These are phyloP conservation scores for Pristionchus exspectatus DNA, from an alignment of 2,888 invertebrate genomes.

Conservation along the genomic window DNA sequence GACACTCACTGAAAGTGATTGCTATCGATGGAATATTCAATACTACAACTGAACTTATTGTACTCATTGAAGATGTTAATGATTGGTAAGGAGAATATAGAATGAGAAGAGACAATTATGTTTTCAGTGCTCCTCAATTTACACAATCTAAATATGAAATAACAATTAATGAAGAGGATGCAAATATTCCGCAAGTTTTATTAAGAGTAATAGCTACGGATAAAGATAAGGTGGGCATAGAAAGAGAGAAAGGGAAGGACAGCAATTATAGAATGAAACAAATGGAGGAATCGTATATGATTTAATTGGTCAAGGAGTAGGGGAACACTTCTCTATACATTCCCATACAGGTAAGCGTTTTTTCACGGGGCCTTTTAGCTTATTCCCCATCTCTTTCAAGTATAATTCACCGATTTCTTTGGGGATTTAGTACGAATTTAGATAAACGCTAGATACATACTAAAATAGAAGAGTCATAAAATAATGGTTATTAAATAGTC, in stretches of 20 bases:
- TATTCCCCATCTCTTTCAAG: too few relatives aligned
- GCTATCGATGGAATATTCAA: constrained; percentile 85
- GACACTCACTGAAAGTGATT: constrained; percentile 89
- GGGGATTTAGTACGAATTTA: too few relatives aligned
- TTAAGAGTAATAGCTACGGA: constrained; percentile 75
- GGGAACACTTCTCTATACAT: constrained; percentile 80
- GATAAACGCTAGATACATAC: too few relatives aligned
- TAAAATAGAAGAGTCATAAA: too few relatives aligned
- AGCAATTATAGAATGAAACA: constrained; percentile 55
- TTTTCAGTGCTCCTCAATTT: constrained; percentile 60
- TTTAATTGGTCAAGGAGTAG: constrained; percentile 80
- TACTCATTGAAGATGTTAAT: constrained; percentile 79
- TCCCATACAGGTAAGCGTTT: constrained; percentile 76
- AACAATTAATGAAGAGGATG: constrained; percentile 75
- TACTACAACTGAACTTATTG: constrained; percentile 84
- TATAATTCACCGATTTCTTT: too few relatives aligned
- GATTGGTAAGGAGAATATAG: constrained; percentile 66
- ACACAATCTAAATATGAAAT: constrained; percentile 71
- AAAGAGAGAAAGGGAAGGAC: too few relatives aligned
- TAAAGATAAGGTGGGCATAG: constrained; percentile 72
- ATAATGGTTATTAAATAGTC: too few relatives aligned
- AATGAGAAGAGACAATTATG: not conserved
- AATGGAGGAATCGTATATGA: constrained; percentile 74
- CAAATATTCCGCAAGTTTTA: constrained; percentile 70
- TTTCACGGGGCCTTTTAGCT: too few relatives aligned